Conservation (phyloP, 1,140 invertebrate species). For the Ganaspis sp. region DNA sequence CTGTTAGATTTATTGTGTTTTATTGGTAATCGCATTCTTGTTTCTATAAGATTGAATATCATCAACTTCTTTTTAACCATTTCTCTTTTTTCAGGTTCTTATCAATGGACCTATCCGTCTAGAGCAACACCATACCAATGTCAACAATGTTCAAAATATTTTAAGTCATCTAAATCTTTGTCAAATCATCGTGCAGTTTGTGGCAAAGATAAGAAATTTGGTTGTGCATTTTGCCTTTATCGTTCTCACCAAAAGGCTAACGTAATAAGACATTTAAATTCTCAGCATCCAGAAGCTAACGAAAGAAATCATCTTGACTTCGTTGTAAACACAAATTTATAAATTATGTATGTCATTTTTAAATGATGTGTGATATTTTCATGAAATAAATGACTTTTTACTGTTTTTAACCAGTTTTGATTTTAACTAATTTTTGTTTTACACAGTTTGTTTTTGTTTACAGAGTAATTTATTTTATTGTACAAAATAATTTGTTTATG, state of each 20-base stretch:
- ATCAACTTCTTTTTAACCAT: slow-evolving; percentile 39
- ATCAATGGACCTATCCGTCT: slow-evolving; percentile 9
- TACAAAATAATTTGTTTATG: too few relatives aligned
- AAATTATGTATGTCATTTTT: neutral
- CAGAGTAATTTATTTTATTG: too few relatives aligned
- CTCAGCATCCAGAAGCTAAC: slow-evolving; percentile 65
- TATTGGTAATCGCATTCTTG: neutral
- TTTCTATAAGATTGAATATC: neutral
- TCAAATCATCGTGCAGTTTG: slow-evolving; percentile 56
- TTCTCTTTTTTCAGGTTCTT: slow-evolving; percentile 62
- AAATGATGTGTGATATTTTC: neutral
- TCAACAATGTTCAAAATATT: slow-evolving; percentile 55
- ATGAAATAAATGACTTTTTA: too few relatives aligned
- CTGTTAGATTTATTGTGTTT: too few relatives aligned
- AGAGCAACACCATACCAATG: slow-evolving; percentile 51
- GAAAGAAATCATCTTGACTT: slow-evolving; percentile 11
- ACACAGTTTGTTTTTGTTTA: too few relatives aligned
- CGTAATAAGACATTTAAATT: slow-evolving; percentile 71
- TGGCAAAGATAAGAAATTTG: slow-evolving; percentile 76
- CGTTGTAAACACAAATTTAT: neutral
- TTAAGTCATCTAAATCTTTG: slow-evolving; percentile 51
- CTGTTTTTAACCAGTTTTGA: too few relatives aligned
- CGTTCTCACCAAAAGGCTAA: slow-evolving; percentile 75
- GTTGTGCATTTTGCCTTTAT: slow-evolving; percentile 72
- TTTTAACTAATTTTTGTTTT: too few relatives aligned